Percentiles rank a stretch among this genome's conserved stretches.
Conservation (phyloP, 1,140 invertebrate species). For the Chelonus insularis region DNA sequence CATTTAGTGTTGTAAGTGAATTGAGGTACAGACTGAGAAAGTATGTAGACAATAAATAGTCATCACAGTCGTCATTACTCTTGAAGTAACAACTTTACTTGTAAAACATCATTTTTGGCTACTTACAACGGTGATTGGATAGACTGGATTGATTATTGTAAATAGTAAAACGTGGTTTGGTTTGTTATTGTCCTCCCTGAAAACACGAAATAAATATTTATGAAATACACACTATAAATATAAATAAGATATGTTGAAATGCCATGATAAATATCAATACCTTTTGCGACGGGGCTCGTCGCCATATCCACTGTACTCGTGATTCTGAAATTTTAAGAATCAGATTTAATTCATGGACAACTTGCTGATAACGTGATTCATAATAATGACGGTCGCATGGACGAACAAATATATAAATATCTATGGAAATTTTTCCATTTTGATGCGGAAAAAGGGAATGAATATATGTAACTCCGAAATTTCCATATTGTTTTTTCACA, state of each 20-base stretch:
- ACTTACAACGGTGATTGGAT: conserved; percentile 99
- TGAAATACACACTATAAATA: neutral
- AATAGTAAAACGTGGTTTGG: conserved; percentile 93
- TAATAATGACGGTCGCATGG: conserved; percentile 15
- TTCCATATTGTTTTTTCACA: too few relatives aligned
- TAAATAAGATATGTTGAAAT: neutral
- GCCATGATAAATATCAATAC: conserved; percentile 35
- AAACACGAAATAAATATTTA: conserved; percentile 36
- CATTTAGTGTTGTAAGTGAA: neutral
- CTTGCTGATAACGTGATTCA: neutral
- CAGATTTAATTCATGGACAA: conserved; percentile 8
- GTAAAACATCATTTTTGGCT: conserved; percentile 4
- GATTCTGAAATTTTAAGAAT: conserved; percentile 55
- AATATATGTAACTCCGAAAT: too few relatives aligned
- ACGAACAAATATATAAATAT: neutral
- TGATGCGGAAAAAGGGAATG: too few relatives aligned
- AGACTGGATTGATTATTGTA: conserved; percentile 95
- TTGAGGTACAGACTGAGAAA: neutral
- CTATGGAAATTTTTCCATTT: too few relatives aligned
- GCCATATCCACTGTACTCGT: conserved; percentile 58
- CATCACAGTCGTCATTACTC: neutral
- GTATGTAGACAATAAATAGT: neutral
- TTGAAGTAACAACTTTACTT: neutral
- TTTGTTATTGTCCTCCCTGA: conserved; percentile 61
- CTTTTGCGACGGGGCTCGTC: conserved; percentile 61